These are phyloP conservation scores for Oopsacas minuta DNA, from an alignment of 37 sponge, comb jelly and placozoan genomes.

Conservation along the genomic window DNA sequence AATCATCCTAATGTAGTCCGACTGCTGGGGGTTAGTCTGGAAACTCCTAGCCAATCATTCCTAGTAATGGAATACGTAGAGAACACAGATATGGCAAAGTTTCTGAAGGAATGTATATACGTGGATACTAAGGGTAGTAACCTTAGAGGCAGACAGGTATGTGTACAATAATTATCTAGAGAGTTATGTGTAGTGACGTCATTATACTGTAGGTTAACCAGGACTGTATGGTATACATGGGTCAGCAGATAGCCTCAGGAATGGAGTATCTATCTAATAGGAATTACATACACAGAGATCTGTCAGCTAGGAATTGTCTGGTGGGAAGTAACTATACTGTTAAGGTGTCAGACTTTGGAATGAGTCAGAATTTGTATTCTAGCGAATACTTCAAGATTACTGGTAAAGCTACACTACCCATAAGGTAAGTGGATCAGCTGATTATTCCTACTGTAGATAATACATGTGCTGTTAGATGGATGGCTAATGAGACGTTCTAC, in stretches of 20 bases:
- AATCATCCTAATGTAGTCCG: slow-evolving; percentile 42
- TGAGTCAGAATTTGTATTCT: slow-evolving; percentile 49
- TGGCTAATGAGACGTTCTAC: slow-evolving; percentile 65
- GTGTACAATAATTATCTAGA: too few relatives aligned
- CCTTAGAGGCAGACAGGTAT: slow-evolving; percentile 2
- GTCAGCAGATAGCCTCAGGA: slow-evolving; percentile 47
- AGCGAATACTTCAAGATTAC: slow-evolving; percentile 41
- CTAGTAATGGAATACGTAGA: slow-evolving; percentile 88
- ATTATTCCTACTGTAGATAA: too few relatives aligned
- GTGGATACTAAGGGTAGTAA: neutral
- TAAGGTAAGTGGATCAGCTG: slow-evolving; percentile 24
- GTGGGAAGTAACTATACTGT: slow-evolving; percentile 38
- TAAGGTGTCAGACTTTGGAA: slow-evolving; percentile 73
- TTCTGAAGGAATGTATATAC: slow-evolving; percentile 33
- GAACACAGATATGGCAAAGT: slow-evolving; percentile 70
- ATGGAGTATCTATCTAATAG: slow-evolving; percentile 43
- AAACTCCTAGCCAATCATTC: slow-evolving; percentile 18
- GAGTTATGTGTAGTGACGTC: neutral
- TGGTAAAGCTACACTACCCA: slow-evolving; percentile 48
- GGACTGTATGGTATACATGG: slow-evolving; percentile 34
- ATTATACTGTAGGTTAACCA: neutral
- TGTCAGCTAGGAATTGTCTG: slow-evolving; percentile 51
- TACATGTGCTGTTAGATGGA: too few relatives aligned
- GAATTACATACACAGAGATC: slow-evolving; percentile 52
- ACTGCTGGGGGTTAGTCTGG: slow-evolving; percentile 42